Conservation (phyloP, 2,888 invertebrate species). For the Dryobota labecula region DNA sequence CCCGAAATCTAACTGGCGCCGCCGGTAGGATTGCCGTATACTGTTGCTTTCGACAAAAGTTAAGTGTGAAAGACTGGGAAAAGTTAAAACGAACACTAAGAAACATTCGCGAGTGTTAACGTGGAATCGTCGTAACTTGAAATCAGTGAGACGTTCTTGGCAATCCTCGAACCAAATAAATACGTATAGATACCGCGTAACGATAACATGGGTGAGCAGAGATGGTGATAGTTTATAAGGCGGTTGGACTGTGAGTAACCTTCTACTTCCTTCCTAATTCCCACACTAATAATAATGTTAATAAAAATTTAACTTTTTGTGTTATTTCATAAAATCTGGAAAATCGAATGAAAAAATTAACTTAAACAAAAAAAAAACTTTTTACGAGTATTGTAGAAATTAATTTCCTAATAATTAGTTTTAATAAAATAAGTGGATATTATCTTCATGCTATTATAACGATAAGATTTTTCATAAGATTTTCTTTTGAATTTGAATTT, state of each 20-base stretch:
- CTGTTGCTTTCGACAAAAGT: no score
- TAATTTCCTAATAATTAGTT: no score
- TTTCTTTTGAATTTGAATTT: no score
- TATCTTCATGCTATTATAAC: no score
- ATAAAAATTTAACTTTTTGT: not conserved
- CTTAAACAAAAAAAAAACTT: no score
- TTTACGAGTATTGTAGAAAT: no score
- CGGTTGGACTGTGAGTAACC: constrained; percentile 8
- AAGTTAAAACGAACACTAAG: not conserved
- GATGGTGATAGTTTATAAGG: not conserved
- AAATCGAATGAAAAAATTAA: no score
- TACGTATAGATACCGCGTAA: constrained; percentile 1
- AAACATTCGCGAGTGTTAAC: not conserved
- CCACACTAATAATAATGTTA: not conserved
- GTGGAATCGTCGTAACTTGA: not conserved
- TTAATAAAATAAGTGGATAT: no score
- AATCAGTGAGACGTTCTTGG: not conserved
- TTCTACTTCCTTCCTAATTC: not conserved
- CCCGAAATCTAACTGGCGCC: no score
- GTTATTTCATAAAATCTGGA: not conserved
- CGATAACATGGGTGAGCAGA: constrained; percentile 3
- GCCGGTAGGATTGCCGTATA: no score
- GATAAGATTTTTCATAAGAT: no score
- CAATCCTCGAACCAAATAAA: constrained; percentile 2
- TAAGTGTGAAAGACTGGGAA: no score